A percentile compares a stretch with the other conserved stretches of the same genome.
Evolutionary conservation across 2,888 invertebrate species (phyloP).

Genomic region (Calephelis perditalis): DNA sequence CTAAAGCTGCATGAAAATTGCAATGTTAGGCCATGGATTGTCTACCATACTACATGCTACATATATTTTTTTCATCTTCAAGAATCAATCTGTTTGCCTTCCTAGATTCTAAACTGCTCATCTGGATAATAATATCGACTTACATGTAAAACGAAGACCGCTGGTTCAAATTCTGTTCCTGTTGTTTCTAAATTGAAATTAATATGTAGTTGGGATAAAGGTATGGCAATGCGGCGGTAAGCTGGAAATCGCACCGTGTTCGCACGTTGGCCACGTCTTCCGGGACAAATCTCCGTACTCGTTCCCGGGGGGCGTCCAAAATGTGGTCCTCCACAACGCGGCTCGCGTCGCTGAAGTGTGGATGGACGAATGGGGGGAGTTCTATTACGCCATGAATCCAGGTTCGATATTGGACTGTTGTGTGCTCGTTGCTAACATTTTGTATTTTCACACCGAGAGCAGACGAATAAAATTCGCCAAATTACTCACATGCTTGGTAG

Average conservation of each 20-base stretch:
- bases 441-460: conserved; percentile 22
- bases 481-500: not conserved
- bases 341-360: conserved; percentile 99
- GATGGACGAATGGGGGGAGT: conserved; percentile 99
- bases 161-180: too few relatives aligned
- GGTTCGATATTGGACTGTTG: conserved; percentile 80
- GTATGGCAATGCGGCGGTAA: conserved; percentile 98
- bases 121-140: too few relatives aligned
- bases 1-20: conserved; percentile 12
- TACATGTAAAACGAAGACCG: too few relatives aligned
- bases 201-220: conserved; percentile 49
- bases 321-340: conserved; percentile 98
- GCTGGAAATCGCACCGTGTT: conserved; percentile 96
- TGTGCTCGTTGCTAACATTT: conserved; percentile 39
- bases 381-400: conserved; percentile 99
- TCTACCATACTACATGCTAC: not conserved
- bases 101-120: too few relatives aligned
- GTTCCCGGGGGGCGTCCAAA: conserved; percentile 98
- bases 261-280: conserved; percentile 98
- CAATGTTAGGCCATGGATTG: too few relatives aligned
- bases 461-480: not conserved
- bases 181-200: too few relatives aligned
- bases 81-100: not conserved
- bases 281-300: conserved; percentile 98
- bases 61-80: conserved; percentile 10